phyloP scores from a whole-genome alignment of 1,140 invertebrate genomes.

The Gryllus bimaculatus region DNA sequence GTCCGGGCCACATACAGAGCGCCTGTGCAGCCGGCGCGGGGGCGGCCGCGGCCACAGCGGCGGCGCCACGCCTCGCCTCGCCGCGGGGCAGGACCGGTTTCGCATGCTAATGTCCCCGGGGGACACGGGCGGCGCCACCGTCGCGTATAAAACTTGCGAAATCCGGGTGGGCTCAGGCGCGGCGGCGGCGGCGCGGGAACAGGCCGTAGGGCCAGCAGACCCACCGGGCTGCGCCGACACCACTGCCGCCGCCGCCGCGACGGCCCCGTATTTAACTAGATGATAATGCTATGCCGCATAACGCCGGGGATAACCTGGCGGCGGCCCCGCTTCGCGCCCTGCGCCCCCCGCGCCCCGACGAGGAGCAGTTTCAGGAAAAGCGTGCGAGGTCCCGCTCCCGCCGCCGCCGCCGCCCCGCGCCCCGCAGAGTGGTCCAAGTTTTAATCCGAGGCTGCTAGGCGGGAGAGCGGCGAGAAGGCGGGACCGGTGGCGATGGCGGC shows the following conservation, averaged over 20 bases:
- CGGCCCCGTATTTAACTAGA: not conserved
- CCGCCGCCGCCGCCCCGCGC: too few relatives aligned
- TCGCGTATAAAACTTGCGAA: slow-evolving; percentile 1
- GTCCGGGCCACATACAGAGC: too few relatives aligned
- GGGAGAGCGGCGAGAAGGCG: not conserved
- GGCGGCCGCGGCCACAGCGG: not conserved
- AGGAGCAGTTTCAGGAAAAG: not conserved
- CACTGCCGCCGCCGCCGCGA: not conserved
- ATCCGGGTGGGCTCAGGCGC: not conserved
- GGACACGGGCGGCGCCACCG: not conserved
- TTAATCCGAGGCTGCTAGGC: not conserved
- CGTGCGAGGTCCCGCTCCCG: not conserved
- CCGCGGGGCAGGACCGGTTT: not conserved
- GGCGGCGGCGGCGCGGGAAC: too few relatives aligned
- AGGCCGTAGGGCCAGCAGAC: too few relatives aligned
- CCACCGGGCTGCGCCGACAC: too few relatives aligned
- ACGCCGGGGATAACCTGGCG: not conserved
- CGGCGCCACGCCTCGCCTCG: too few relatives aligned
- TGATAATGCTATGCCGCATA: not conserved
- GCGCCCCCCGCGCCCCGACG: too few relatives aligned
- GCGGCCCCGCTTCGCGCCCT: too few relatives aligned
- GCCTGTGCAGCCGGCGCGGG: not conserved
- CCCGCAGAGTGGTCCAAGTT: not conserved
- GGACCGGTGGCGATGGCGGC: not conserved
- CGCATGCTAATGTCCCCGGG: not conserved